These are phyloP conservation scores for Corythucha ciliata DNA, from an alignment of 2,888 invertebrate genomes.

Conservation along the genomic window DNA sequence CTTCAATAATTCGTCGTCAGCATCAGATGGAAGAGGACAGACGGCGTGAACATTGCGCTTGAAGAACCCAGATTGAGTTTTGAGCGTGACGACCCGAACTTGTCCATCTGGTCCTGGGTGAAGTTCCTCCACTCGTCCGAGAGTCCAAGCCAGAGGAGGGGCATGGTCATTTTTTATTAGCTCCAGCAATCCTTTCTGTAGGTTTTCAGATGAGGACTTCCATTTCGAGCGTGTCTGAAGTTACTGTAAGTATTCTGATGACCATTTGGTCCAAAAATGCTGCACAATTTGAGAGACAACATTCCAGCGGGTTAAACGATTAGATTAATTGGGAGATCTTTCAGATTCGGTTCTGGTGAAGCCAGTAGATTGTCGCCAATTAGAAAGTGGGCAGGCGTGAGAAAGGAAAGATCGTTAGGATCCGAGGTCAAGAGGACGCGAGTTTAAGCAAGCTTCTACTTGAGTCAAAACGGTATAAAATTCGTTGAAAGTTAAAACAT, in stretches of 20 bases:
- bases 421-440: conserved; percentile 20
- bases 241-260: conserved; percentile 4
- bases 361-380: conserved; percentile 12
- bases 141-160: conserved; percentile 10
- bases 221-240: conserved; percentile 13
- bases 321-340: background rate
- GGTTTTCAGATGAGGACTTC: background rate
- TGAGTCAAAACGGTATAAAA: conserved; percentile 27
- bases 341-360: conserved; percentile 13
- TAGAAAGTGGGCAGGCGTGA: conserved; percentile 19
- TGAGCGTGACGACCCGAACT: conserved; percentile 11
- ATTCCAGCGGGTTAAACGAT: conserved; percentile 15
- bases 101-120: conserved; percentile 15
- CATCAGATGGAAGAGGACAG: conserved; percentile 15
- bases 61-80: background rate
- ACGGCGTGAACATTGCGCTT: conserved; percentile 13
- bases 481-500: conserved; percentile 25
- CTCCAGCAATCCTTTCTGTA: background rate
- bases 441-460: conserved; percentile 21
- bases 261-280: conserved; percentile 16
- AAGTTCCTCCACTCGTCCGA: background rate
- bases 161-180: conserved; percentile 18
- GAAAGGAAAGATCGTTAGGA: conserved; percentile 16
- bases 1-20: no score
- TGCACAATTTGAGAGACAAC: conserved; percentile 7